Percentiles rank a stretch among this genome's conserved stretches.
Conservation (phyloP, 2,888 invertebrate species). For the Bellardia bayeri region DNA sequence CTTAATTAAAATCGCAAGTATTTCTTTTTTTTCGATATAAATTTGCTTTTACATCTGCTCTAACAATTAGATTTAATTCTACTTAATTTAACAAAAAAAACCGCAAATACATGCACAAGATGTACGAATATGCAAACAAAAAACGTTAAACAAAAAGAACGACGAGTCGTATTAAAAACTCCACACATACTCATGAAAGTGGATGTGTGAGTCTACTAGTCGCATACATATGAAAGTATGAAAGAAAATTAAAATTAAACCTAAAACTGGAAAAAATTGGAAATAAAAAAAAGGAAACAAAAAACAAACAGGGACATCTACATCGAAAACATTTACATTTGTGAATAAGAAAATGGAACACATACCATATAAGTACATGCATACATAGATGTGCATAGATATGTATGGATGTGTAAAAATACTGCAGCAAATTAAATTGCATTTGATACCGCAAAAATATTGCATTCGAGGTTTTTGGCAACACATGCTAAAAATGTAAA, state of each 20-base stretch:
- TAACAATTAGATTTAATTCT: slow-evolving; percentile 66
- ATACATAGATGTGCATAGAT: neutral
- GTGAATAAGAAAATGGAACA: slow-evolving; percentile 43
- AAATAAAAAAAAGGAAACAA: neutral
- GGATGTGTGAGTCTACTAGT: neutral
- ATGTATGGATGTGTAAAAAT: slow-evolving; percentile 36
- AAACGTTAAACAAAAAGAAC: slow-evolving; percentile 13
- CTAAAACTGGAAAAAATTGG: slow-evolving; percentile 18
- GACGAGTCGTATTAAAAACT: slow-evolving; percentile 22
- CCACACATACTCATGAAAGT: neutral
- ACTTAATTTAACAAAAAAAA: slow-evolving; percentile 67
- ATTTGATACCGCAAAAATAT: slow-evolving; percentile 73
- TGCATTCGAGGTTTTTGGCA: slow-evolving; percentile 73
- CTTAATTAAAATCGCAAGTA: slow-evolving; percentile 54
- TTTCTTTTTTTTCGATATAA: neutral
- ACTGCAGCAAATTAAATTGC: slow-evolving; percentile 73
- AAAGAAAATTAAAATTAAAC: slow-evolving; percentile 23
- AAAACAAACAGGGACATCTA: slow-evolving; percentile 42
- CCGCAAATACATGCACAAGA: slow-evolving; percentile 65
- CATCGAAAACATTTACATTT: slow-evolving; percentile 46
- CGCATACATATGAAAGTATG: neutral
- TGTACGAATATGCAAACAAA: slow-evolving; percentile 12
- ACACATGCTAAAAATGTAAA: slow-evolving; percentile 71
- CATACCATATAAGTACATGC: neutral
- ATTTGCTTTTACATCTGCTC: slow-evolving; percentile 63